Base-by-base conservation (phyloP, 2,113 vertebrate genomes). In the Archilochus colubris region DNA sequence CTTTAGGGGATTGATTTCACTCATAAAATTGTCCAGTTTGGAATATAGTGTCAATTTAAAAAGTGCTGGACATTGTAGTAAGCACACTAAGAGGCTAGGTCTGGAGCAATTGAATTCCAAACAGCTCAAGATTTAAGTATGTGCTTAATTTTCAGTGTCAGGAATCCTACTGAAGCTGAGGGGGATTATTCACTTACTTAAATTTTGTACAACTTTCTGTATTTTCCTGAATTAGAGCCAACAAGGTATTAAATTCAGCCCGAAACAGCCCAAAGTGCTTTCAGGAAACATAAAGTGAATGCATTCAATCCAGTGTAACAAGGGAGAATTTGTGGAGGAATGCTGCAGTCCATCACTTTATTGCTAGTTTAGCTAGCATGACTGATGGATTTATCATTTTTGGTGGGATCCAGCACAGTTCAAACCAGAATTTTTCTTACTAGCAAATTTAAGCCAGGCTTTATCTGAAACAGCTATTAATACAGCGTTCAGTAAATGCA, bases 111-210 rank as follows among this genome's bases (percentile, higher is more conserved):
- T 76, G 66, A 43, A 67, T 76, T 72, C n/a, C n/a, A 73, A 61
- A 43, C 4, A 76, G 28, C 28, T 80, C 19, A 82, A 85, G 31
- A 76, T 66, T 91, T 82, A 64, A 86, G 27, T 43, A 48, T 28
- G 46, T 59, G 25, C 33, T 82, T 77, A 69, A 85, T 86, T 96
- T 93, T 82, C 82, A 82, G 28, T 14, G 43, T 54, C 64, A 66
- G 70, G 61, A 82, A 89, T 57, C 36, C 40, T 75, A 30, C n/a
- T 76, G 66, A 79, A 82, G 44, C 67, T 86, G 61, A 62, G 50
- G 30, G 17, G 21, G 30, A 83, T 94, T 93, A 88, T 74, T 93
- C 46, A 69, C 43, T 25, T 80, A 14, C 86, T 89, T 89, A 89
- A 72, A 86, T 93, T 84, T 61, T 85, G 46, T 40, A 59, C n/a